A percentile compares a stretch with the other conserved stretches of the same genome.
Evolutionary conservation across 1,140 invertebrate species (phyloP).

Genomic region (Phymastichus coffea): DNA sequence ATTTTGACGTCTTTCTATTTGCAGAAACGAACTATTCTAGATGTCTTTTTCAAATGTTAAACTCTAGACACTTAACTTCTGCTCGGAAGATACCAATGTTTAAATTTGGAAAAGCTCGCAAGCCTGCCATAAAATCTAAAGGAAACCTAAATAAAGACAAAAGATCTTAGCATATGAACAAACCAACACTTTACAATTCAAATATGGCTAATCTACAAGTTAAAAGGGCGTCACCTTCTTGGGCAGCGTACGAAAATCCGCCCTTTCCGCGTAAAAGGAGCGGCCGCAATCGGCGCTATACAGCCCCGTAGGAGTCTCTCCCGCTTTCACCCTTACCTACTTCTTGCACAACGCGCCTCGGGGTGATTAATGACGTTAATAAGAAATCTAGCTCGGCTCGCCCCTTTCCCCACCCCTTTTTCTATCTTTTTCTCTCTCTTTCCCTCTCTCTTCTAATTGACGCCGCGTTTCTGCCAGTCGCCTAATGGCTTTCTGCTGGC

Average conservation of each 20-base stretch:
- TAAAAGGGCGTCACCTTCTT: not conserved
- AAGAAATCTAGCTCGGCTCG: slow-evolving; percentile 26
- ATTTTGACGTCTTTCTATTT: slow-evolving; percentile 19
- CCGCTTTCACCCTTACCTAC: too few relatives aligned
- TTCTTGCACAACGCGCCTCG: too few relatives aligned
- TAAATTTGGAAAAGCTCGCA: too few relatives aligned
- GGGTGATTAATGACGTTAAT: slow-evolving; percentile 45
- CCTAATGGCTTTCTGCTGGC: slow-evolving; percentile 9
- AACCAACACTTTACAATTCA: slow-evolving; percentile 2
- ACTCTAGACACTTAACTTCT: too few relatives aligned
- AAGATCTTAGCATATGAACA: too few relatives aligned
- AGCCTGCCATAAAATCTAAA: too few relatives aligned
- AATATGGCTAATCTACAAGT: slow-evolving; percentile 15
- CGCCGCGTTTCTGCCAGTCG: slow-evolving; percentile 17
- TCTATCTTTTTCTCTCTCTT: not conserved
- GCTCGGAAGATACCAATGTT: too few relatives aligned
- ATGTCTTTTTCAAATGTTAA: too few relatives aligned
- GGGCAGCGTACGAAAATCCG: not conserved
- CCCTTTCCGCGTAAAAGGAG: not conserved
- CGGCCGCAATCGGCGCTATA: not conserved
- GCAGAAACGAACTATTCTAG: too few relatives aligned
- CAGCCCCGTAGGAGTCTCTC: too few relatives aligned
- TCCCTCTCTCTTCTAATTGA: slow-evolving; percentile 11
- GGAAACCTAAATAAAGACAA: too few relatives aligned
- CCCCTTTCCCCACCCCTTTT: not conserved